Evolutionary conservation across 2,113 vertebrate genomes (phyloP).

Genomic region (Tychaedon coryphoeus): DNA sequence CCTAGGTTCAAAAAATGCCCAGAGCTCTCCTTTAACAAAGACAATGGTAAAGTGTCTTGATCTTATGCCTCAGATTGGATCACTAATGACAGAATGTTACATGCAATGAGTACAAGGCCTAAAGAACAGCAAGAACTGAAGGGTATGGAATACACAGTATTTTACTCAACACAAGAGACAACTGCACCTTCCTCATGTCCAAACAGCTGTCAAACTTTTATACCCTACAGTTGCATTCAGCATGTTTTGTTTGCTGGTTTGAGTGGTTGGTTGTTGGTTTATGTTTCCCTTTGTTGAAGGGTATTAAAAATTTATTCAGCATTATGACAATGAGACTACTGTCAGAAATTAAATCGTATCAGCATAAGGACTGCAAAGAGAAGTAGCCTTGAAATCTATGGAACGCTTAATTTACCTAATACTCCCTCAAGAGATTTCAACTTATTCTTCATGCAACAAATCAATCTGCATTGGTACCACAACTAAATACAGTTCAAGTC

Average conservation of each 20-base stretch:
- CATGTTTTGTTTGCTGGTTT: neutral
- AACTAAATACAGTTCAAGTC: neutral
- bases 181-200: neutral
- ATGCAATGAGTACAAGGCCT: neutral
- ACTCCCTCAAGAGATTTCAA: neutral
- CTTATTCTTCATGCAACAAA: neutral
- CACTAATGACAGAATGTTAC: neutral
- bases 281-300: neutral
- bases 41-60: neutral
- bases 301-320: neutral
- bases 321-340: neutral
- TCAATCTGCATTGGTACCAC: rapidly evolving
- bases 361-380: neutral
- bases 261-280: neutral
- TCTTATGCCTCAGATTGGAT: neutral
- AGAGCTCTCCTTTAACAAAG: neutral
- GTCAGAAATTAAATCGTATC: neutral
- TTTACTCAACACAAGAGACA: neutral
- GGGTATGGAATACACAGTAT: neutral
- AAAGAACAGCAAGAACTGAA: neutral
- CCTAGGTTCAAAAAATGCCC: neutral
- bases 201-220: neutral
- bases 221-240: neutral
- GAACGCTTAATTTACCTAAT: neutral
- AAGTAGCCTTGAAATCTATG: neutral